These are phyloP conservation scores for Spinibarbus caldwelli DNA, from an alignment of 2,797 vertebrate species.

Conservation along the genomic window DNA sequence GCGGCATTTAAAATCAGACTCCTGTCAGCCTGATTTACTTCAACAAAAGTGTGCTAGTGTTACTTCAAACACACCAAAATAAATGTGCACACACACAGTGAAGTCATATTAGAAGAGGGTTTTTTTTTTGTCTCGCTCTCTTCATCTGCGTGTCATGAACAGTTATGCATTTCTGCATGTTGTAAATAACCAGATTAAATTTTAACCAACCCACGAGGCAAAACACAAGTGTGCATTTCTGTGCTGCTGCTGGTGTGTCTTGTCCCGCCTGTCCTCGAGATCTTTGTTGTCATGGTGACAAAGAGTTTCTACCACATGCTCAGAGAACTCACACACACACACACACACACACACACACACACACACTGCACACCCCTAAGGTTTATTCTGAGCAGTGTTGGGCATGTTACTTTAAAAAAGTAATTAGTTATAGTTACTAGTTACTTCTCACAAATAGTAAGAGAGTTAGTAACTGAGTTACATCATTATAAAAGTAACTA, in stretches of 20 bases:
- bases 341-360: not conserved
- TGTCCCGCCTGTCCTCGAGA: conserved; percentile 33
- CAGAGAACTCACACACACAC: not conserved
- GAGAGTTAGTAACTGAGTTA: too few species aligned
- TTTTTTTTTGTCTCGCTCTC: conserved; percentile 3
- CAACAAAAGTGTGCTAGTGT: conserved; percentile 25
- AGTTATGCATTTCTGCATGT: conserved; percentile 23
- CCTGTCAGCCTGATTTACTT: conserved; percentile 42
- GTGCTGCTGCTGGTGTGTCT: conserved; percentile 18
- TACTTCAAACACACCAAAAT: conserved; percentile 1
- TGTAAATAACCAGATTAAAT: conserved; percentile 51
- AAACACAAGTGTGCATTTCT: conserved; percentile 23
- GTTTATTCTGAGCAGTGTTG: too few species aligned
- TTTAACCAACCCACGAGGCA: conserved; percentile 48
- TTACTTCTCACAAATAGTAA: too few species aligned
- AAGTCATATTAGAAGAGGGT: not conserved
- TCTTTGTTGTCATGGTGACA: conserved; percentile 52
- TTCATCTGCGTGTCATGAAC: conserved; percentile 17
- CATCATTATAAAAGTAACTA: too few species aligned
- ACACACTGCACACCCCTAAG: too few species aligned
- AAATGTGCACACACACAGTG: not conserved
- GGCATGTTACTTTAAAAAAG: too few species aligned
- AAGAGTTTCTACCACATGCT: conserved; percentile 42
- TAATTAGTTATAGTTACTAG: too few species aligned
- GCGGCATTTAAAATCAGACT: conserved; percentile 44